Evolutionary conservation across 2,113 vertebrate species (phyloP).

Genomic region (Labeo rohita): DNA sequence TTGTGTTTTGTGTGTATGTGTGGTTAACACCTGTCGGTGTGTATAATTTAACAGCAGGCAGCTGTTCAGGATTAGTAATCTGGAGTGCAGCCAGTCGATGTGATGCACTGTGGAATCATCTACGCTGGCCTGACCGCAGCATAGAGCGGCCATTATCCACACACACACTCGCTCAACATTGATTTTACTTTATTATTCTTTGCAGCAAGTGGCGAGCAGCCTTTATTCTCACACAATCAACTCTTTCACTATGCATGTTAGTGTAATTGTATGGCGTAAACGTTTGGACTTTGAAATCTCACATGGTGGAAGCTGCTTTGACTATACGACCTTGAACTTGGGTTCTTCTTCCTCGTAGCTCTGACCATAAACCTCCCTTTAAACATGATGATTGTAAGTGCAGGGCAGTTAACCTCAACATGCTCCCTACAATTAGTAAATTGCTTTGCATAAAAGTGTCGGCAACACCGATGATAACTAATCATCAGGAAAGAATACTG

Average conservation of each 20-base stretch:
- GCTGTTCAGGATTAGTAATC: slow-evolving; percentile 42
- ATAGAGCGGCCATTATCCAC: slow-evolving; percentile 16
- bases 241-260: slow-evolving; percentile 5
- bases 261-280: slow-evolving; percentile 8
- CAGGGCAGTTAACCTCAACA: slow-evolving; percentile 29
- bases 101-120: slow-evolving; percentile 30
- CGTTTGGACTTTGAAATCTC: not conserved
- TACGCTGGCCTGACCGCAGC: slow-evolving; percentile 7
- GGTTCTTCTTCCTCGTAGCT: not conserved
- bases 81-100: slow-evolving; percentile 46
- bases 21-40: slow-evolving; percentile 46
- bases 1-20: slow-evolving; percentile 18
- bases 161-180: slow-evolving; percentile 2
- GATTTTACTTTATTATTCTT: slow-evolving; percentile 21
- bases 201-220: not conserved
- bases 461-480: slow-evolving; percentile 4
- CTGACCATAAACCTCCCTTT: slow-evolving; percentile 25
- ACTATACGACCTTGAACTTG: slow-evolving; percentile 11
- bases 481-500: slow-evolving; percentile 1
- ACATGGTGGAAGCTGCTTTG: not conserved
- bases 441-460: slow-evolving; percentile 43
- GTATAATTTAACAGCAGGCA: slow-evolving; percentile 50
- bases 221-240: slow-evolving; percentile 4
- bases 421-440: slow-evolving; percentile 39
- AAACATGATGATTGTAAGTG: slow-evolving; percentile 31